A percentile compares a stretch with the other conserved stretches of the same genome.
These are phyloP conservation scores for Esox lucius DNA, from an alignment of 2,797 vertebrate species.

Conservation along the genomic window DNA sequence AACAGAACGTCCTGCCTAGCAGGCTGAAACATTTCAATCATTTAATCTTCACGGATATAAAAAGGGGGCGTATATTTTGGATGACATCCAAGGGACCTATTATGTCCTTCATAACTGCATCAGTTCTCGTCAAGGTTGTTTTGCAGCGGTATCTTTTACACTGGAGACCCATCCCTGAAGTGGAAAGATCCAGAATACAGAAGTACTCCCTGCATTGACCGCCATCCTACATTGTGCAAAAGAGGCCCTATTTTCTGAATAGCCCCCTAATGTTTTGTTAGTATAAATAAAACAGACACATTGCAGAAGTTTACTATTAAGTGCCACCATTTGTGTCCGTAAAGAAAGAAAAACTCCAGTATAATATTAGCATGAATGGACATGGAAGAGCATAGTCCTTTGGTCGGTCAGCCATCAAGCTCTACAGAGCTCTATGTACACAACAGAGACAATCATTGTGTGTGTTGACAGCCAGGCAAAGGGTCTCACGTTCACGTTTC, in stretches of 20 bases:
- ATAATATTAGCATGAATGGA: not conserved
- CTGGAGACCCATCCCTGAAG: not conserved
- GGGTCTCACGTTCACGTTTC: constrained; percentile 1
- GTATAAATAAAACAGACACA: not conserved
- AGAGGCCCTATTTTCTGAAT: not conserved
- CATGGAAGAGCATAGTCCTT: not conserved
- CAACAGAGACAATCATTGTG: not conserved
- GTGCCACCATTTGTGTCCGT: not conserved
- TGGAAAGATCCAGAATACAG: constrained; percentile 4
- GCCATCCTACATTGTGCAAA: not conserved
- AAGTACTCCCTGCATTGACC: not conserved
- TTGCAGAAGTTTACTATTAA: not conserved
- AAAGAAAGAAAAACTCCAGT: not conserved
- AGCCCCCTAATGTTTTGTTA: not conserved
- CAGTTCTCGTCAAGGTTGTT: not conserved
- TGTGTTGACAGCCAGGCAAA: not conserved
- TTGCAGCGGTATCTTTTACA: constrained; percentile 4
- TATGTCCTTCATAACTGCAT: not conserved
- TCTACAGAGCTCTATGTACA: constrained; percentile 3
- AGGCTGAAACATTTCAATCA: not conserved
- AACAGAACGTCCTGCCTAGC: constrained; percentile 5
- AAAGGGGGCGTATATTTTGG: not conserved
- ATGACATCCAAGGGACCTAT: not conserved
- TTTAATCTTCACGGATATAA: constrained; percentile 23
- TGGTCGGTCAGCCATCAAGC: not conserved